Base-by-base conservation (phyloP, 2,888 invertebrate species). In the Chalcosyrphus nemorum region DNA sequence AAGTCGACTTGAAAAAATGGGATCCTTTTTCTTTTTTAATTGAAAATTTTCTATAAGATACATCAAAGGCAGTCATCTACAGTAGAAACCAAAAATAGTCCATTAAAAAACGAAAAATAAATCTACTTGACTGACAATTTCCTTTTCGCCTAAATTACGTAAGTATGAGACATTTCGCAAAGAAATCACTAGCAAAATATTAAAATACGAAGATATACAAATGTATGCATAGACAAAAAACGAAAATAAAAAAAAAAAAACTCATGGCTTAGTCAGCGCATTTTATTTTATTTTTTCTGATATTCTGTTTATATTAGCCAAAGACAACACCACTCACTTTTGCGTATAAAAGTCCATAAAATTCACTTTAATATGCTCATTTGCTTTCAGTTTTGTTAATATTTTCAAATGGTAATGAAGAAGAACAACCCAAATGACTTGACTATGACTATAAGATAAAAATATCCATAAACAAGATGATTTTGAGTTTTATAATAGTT, bases 41-140 rank as follows among this genome's bases (percentile, higher is more conserved):
- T n/a, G n/a, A n/a, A n/a, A n/a, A n/a, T n/a, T n/a, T n/a, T n/a
- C n/a, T n/a, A n/a, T n/a, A n/a, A n/a, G n/a, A n/a, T n/a, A 9
- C 32, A 32, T 32, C 5, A 9, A 32, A 32, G 32, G 32, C 5
- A 32, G 32, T 24, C 24, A 32, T 6, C 13, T 6, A 41, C 4
- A 13, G 13, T 11, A 41, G 13, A 27, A 50, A 13, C 27, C 50
- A 27, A 24, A 50, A 6, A 52, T 7, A 52, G 9, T 61, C 32
- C 56, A 74, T 24, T 19, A 7, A 29, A 54, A 52, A 72, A 47
- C 9, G 13, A 50, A 61, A 61, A 19, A 35, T 7, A 47, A 13
- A 15, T 56, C 57, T 24, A 61, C 54, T 70, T 63, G 71, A 71
- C 47, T 50, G 78, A 65, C 65, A 78, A 65, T 78, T 78, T 78